phyloP scores from a whole-genome alignment of 1,140 invertebrate genomes.

The Spodoptera litura region DNA sequence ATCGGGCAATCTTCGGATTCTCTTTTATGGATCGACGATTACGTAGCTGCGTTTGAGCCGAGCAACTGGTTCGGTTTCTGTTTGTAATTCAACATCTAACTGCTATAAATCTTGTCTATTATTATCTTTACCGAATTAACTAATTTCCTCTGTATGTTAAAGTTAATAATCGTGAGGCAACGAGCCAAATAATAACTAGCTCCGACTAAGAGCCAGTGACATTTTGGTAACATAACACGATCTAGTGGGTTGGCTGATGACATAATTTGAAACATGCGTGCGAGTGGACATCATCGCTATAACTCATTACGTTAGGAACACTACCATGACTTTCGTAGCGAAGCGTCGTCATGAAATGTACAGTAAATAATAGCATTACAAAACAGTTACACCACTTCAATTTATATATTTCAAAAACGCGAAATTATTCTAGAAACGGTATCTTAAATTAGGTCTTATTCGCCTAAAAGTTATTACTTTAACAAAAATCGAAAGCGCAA shows the following conservation, averaged over 20 bases:
- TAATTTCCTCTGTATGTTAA: constrained; percentile 59
- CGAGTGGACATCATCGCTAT: constrained; percentile 56
- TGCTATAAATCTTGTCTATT: constrained; percentile 26
- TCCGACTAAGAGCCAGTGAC: constrained; percentile 66
- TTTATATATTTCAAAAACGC: no score
- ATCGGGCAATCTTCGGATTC: constrained; percentile 68
- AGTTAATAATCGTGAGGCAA: constrained; percentile 73
- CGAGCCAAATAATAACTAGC: constrained; percentile 74
- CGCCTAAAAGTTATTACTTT: neutral
- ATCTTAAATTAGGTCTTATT: no score
- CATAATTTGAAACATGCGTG: constrained; percentile 73
- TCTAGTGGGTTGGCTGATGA: constrained; percentile 70
- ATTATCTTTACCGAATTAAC: constrained; percentile 34
- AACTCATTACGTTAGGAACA: constrained; percentile 62
- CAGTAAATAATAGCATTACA: constrained; percentile 35
- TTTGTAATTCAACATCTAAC: constrained; percentile 37
- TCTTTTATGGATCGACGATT: constrained; percentile 60
- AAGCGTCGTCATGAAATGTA: constrained; percentile 36
- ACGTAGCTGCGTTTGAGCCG: constrained; percentile 26
- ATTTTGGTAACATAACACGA: constrained; percentile 74
- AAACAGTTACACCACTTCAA: neutral
- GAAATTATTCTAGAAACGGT: no score
- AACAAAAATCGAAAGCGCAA: constrained; percentile 18
- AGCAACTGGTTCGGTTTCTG: constrained; percentile 34
- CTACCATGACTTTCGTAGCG: constrained; percentile 47